Percentiles rank a stretch among this genome's conserved stretches.
Evolutionary conservation across 2,113 vertebrate genomes (phyloP).

Genomic region (Mesocricetus auratus): DNA sequence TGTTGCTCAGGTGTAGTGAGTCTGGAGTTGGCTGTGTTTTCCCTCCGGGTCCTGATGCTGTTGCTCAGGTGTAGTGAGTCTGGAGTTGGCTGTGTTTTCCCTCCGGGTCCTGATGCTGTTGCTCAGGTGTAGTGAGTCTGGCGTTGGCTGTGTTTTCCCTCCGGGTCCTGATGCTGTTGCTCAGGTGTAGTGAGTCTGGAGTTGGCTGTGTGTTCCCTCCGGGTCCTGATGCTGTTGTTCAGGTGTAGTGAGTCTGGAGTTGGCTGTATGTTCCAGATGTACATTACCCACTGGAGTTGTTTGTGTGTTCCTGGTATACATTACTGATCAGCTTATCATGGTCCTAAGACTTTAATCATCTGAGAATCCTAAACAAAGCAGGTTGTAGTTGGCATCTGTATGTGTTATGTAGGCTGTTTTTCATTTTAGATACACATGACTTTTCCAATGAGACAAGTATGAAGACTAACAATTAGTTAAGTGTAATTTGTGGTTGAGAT

Average conservation of each 20-base stretch:
- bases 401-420: not conserved
- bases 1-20: no score
- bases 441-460: not conserved
- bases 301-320: not conserved
- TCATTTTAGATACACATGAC: not conserved
- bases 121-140: not conserved
- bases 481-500: not conserved
- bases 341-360: not conserved
- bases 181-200: not conserved
- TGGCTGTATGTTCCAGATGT: not conserved
- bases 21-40: not conserved
- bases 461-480: not conserved
- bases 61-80: no score
- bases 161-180: not conserved
- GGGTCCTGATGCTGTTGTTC: no score
- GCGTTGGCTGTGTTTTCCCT: no score
- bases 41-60: no score
- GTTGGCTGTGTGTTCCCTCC: not conserved
- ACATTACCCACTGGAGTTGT: not conserved
- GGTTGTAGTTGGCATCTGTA: rapidly evolving
- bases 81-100: not conserved
- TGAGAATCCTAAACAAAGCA: not conserved
- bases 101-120: not conserved
- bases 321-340: not conserved
- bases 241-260: no score